Evolutionary conservation across 2,888 invertebrate genomes (phyloP), one percentile per base, ranked within the genome.

Genomic region (Arrhopalites spinosus): DNA sequence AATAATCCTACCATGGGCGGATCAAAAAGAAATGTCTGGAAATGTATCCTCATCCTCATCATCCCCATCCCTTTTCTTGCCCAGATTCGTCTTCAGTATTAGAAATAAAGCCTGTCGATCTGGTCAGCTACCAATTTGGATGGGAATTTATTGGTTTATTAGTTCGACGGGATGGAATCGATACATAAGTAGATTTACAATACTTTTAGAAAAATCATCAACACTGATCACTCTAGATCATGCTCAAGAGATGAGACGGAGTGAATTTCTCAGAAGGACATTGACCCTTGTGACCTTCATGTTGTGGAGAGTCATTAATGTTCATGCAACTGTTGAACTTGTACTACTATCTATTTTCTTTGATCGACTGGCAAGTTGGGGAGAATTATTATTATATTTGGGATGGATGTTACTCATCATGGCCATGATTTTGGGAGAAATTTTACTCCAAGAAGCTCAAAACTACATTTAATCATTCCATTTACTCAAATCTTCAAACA

Each of bases 101-200:
- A 25, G 69, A 53, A 69, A 69, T 30, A 73, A 68, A 69, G 59
- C n/a, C 0, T 74, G 75, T 23, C 53, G 61, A 45, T 45, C 74
- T 27, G 30, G 53, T 17, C 56, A 69, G 8, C 30, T 69, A 2
- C 74, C 83, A 7, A 56, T 82, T 64, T 83, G 80, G 77, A 85
- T 80, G 81, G 84, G 82, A 56, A 80, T 81, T 78, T 93, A 92
- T 84, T 87, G 94, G 84, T 84, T 92, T 68, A 85, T 93, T 0
- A 91, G 92, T 75, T 93, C 93, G 0, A 86, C 91, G 73, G 90
- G 91, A 11, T 94, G 94, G 94, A 94, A 94, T 86, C 89, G 93
- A 36, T 93, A 93, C 83, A 93, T 94, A 82, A 91, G 91, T 67
- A 86, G 91, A 5, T 94, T 93, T 84, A 93, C 93, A 83, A 90